Conservation (phyloP, 1,140 invertebrate genomes). For the Schlechtendalia chinensis region DNA sequence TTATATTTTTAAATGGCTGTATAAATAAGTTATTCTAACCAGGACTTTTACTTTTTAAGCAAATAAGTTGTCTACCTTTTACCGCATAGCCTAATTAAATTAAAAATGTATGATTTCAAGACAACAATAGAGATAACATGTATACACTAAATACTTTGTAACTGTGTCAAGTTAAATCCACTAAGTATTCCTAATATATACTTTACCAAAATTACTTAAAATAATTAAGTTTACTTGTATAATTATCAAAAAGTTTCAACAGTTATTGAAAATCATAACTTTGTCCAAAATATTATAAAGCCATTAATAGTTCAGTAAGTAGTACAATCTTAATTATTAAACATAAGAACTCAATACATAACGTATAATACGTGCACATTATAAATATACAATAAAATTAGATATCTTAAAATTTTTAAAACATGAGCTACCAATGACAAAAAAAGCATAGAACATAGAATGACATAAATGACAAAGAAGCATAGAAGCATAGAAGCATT, state of each 20-base stretch:
- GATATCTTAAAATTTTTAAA: too few relatives aligned
- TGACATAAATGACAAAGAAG: too few relatives aligned
- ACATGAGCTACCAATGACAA: too few relatives aligned
- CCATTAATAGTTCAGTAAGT: neutral
- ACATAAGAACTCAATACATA: too few relatives aligned
- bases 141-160: neutral
- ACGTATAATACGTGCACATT: too few relatives aligned
- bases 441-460: too few relatives aligned
- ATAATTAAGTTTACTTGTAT: neutral
- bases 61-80: neutral
- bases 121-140: constrained; percentile 3
- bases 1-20: too few relatives aligned
- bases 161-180: neutral
- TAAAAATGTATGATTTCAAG: neutral
- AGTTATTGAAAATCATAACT: neutral
- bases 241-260: neutral
- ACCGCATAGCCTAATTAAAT: neutral
- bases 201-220: neutral
- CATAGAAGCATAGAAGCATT: too few relatives aligned
- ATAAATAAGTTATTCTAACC: neutral
- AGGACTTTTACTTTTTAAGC: neutral
- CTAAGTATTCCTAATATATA: too few relatives aligned
- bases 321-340: too few relatives aligned
- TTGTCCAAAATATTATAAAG: neutral
- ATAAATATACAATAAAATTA: too few relatives aligned